A percentile compares a stretch with the other conserved stretches of the same genome.
These are phyloP conservation scores for Polydrusus pterygomalis DNA, from an alignment of 2,888 invertebrate species.

Conservation along the genomic window DNA sequence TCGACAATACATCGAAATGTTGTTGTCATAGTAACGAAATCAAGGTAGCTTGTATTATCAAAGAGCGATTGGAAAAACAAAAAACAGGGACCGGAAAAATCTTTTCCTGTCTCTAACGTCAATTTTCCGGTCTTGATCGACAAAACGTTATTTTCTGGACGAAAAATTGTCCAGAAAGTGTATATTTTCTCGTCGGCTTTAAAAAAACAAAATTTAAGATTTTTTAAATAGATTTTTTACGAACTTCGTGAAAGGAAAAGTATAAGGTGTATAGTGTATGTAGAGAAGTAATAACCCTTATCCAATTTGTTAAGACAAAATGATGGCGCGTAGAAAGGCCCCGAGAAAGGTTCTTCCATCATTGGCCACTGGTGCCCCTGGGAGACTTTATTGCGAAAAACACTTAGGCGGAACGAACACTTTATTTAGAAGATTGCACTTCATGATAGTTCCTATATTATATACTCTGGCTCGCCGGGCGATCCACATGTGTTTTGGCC, in stretches of 20 bases:
- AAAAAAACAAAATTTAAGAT: too few relatives aligned
- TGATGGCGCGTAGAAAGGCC: conserved; percentile 41
- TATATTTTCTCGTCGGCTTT: too few relatives aligned
- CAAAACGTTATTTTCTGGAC: too few relatives aligned
- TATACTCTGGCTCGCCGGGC: conserved; percentile 50
- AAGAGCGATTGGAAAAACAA: too few relatives aligned
- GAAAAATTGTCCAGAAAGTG: too few relatives aligned
- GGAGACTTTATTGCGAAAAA: conserved; percentile 69
- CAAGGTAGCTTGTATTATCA: too few relatives aligned
- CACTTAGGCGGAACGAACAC: conserved; percentile 66
- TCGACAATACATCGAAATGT: too few relatives aligned
- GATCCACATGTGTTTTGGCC: conserved; percentile 53
- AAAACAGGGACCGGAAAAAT: too few relatives aligned
- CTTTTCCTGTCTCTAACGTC: too few relatives aligned
- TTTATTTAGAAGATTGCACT: conserved; percentile 68
- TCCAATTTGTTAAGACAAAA: conserved; percentile 51
- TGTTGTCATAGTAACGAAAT: too few relatives aligned
- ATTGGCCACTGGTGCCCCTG: conserved; percentile 57
- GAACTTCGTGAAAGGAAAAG: background rate
- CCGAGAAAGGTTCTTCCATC: conserved; percentile 45
- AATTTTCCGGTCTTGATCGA: too few relatives aligned
- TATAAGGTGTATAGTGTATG: conserved; percentile 21
- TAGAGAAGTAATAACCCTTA: conserved; percentile 43
- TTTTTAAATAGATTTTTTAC: too few relatives aligned
- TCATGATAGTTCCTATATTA: conserved; percentile 64